Evolutionary conservation across 2,113 vertebrate genomes (phyloP).

Genomic region (Elaphurus davidianus): DNA sequence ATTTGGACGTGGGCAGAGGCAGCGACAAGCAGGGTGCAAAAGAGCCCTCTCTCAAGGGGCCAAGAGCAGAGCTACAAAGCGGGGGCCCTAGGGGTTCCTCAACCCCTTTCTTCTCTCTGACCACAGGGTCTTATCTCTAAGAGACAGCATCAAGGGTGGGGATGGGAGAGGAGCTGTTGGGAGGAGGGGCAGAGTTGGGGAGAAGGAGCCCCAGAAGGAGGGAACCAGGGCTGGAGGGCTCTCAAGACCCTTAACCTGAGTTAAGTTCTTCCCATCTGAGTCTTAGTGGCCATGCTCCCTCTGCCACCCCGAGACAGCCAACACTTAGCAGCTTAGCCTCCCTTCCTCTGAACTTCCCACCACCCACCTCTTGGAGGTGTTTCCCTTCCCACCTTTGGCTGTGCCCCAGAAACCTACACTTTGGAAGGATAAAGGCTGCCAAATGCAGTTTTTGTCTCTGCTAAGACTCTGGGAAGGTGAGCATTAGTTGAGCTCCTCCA

Average conservation of each 20-base stretch:
- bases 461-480: constrained; percentile 58
- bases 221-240: too few species aligned
- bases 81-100: not conserved
- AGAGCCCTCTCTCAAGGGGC: not conserved
- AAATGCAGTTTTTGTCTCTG: constrained; percentile 55
- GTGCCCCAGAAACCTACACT: constrained; percentile 51
- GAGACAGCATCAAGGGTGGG: not conserved
- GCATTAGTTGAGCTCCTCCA: not conserved
- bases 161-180: not conserved
- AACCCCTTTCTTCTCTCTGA: not conserved
- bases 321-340: not conserved
- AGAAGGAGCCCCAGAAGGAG: not conserved
- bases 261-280: not conserved
- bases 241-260: not conserved
- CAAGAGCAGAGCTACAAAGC: not conserved
- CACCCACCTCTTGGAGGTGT: not conserved
- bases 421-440: constrained; percentile 56
- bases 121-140: not conserved
- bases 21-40: not conserved
- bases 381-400: not conserved
- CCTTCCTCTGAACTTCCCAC: not conserved
- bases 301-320: not conserved
- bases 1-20: not conserved
- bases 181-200: not conserved
- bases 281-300: not conserved